Base-by-base conservation (phyloP, 1,140 invertebrate genomes). In the Orius laevigatus region DNA sequence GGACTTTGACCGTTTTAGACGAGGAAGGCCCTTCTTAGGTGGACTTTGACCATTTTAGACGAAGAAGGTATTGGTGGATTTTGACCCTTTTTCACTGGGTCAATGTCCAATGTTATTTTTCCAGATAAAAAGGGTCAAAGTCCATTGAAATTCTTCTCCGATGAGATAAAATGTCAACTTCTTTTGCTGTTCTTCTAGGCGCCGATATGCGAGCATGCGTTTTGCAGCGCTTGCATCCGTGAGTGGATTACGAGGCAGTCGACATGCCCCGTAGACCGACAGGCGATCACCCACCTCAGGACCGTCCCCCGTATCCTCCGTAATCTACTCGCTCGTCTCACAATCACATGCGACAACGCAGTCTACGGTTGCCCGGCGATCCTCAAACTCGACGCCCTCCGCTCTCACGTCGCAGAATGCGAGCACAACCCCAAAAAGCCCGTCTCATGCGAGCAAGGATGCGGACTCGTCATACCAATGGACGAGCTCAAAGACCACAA, bases 401-500 rank as follows among this genome's bases (percentile, higher is more conserved):
- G 72, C 5, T 67, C 77, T 18, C 92, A 96, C 68, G 64, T 93
- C 52, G 79, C 83, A 60, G 89, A 94, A 66, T 95, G 92, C 70
- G 84, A 89, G 64, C 84, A 79, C 59, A 96, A 95, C 67, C 92
- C 92, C 3, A 94, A 94, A 63, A 75, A 87, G 61, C 90, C 89
- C 12, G 80, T 92, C 52, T 78, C 80, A 18, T 96, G 92, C 65
- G 88, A 93, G 57, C 78, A 84, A 59, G 91, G 91, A 4, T 96
- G 92, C 63, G 89, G 87, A 35, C 70, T 93, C 16, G 79, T 93
- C 45, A 86, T 95, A 58, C 90, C 91, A 18, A 95, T 93, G 68
- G 90, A 95, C 68, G 89, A 95, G 65, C 62, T 94, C 1, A 85
- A 75, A 63, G 84, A 90, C 56, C 92, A 96, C 60, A 94, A 95